Evolutionary conservation across 2,888 invertebrate species (phyloP), one percentile per base, ranked within the genome.

Genomic region (Nycteola revayana): DNA sequence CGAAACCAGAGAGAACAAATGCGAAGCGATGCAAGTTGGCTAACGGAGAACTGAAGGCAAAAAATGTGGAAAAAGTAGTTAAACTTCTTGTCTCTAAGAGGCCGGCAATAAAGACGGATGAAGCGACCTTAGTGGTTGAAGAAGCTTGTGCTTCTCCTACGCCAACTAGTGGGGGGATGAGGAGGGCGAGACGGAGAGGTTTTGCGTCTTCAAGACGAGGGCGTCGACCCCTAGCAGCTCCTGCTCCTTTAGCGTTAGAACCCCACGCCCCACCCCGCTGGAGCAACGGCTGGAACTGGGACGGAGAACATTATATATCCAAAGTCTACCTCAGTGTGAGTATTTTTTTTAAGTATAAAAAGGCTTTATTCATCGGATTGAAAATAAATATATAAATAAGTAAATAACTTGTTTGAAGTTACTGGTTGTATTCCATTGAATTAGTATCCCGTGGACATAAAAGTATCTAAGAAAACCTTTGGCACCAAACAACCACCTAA

Each of bases 271-370:
- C 76, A 8, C 87, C 86, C 7, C 69, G 85, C 48, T 96, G 96
- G 96, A 96, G 95, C 69, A 97, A 97, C 72, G 97, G 97, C 14
- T 97, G 97, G 97, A 92, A 91, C 47, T 97, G 96, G 95, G 94
- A 95, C 67, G 97, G 97, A 28, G 93, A 95, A 52, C 90, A 94
- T 18, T 95, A 93, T 71, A 91, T 95, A 66, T 93, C 94, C 49
- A 94, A 94, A 89, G 94, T 97, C 60, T 96, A 94, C 86, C 90
- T 96, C 66, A 95, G 95, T 86, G 97, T 97, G 85, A 93, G 93
- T 91, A 7, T 11, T 14, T 9, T 17, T 9, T 26, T 22, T n/a
- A n/a, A n/a, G n/a, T n/a, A n/a, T n/a, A n/a, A n/a, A n/a, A n/a
- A n/a, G n/a, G n/a, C n/a, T n/a, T n/a, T n/a, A n/a, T n/a, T n/a